Percentiles rank a stretch among this genome's conserved stretches.
Evolutionary conservation across 1,140 invertebrate genomes (phyloP).

Genomic region (Caerostris extrusa): DNA sequence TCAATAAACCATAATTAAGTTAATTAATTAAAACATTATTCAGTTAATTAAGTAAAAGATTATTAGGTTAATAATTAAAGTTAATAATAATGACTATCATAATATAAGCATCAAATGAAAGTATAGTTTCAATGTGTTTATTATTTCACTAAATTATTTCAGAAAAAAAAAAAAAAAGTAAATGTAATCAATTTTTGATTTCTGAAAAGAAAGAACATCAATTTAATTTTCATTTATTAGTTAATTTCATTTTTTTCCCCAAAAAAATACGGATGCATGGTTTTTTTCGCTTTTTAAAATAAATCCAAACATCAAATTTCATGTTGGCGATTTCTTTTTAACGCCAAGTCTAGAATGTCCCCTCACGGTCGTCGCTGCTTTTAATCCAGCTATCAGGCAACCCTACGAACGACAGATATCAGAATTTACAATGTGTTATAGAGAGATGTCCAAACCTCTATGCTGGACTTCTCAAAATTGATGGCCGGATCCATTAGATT

Average conservation of each 20-base stretch:
- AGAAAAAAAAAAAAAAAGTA: too few species aligned
- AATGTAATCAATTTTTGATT: too few species aligned
- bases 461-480: slow-evolving; percentile 28
- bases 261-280: background rate
- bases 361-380: background rate
- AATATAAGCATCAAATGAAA: too few species aligned
- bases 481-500: slow-evolving; percentile 56
- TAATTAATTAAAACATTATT: too few species aligned
- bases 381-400: slow-evolving; percentile 61
- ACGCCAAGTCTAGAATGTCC: background rate
- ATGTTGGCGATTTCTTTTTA: background rate
- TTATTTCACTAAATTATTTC: too few species aligned
- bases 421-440: slow-evolving; percentile 68
- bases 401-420: slow-evolving; percentile 57
- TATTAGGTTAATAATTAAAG: too few species aligned
- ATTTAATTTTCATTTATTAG: too few species aligned
- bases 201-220: too few species aligned
- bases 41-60: too few species aligned
- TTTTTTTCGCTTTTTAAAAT: background rate
- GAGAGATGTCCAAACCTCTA: slow-evolving; percentile 33
- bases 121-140: too few species aligned
- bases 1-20: too few species aligned
- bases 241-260: background rate
- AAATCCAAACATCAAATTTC: background rate
- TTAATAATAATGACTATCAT: too few species aligned